Evolutionary conservation across 2,888 invertebrate species (phyloP), one percentile per base, ranked within the genome.

Genomic region (Anarsia innoxiella): DNA sequence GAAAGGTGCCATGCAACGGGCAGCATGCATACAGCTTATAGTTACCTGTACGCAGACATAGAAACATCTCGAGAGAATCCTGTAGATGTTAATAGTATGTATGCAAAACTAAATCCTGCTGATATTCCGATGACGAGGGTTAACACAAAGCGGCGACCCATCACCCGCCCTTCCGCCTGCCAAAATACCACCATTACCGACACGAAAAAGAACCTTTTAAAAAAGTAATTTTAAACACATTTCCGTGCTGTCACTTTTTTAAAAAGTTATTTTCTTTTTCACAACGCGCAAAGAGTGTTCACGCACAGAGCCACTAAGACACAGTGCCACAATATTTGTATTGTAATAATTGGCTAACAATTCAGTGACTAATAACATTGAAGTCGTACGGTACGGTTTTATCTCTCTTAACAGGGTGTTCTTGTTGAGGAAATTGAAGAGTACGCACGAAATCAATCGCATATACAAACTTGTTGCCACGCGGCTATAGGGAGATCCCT

Each of bases 51-150:
- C 42, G 64, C 69, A 41, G 75, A 65, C 72, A 66, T 75, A 53
- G 66, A 55, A 44, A 72, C 75, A 42, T 86, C 86, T 49, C 78
- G 72, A 43, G 77, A 61, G 62, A 85, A 83, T 69, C 85, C 86
- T 49, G 86, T 71, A 30, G 88, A 86, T 51, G 88, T 88, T 65
- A 90, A 86, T 50, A 91, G 77, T 50, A 92, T 84, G 70, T 92
- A 93, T 43, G 93, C 92, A 59, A 91, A 89, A 66, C 90, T 88
- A 83, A 93, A 93, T 56, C 93, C 93, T 56, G 91, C 90, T 3
- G 90, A 85, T 59, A 93, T 88, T 49, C 93, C 93, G 53, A 89
- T 86, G 59, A 89, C 86, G 59, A 93, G 85, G 42, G 92, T 90
- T 63, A 91, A 72, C 59, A 92, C 78, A 74, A 91, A 91, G 48